phyloP scores from a whole-genome alignment of 2,888 invertebrate genomes.

The Andrena bicolor region DNA sequence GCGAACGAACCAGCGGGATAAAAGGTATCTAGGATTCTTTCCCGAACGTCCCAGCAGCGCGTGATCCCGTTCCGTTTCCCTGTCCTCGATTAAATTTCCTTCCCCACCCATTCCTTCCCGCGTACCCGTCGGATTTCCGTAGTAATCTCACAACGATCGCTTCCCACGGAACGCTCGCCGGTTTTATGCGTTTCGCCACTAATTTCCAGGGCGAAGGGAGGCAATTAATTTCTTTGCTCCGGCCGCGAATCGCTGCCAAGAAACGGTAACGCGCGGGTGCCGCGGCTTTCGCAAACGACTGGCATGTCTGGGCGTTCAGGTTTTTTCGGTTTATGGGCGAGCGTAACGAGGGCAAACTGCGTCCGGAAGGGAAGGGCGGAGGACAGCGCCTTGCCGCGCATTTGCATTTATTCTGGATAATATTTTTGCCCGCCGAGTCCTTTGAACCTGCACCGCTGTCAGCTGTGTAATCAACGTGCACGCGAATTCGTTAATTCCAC shows the following conservation, averaged over 20 bases:
- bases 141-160: slow-evolving; percentile 19
- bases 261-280: slow-evolving; percentile 19
- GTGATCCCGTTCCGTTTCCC: neutral
- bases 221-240: slow-evolving; percentile 37
- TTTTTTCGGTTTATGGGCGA: neutral
- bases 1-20: slow-evolving; percentile 27
- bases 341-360: slow-evolving; percentile 12
- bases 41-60: neutral
- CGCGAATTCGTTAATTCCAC: neutral
- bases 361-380: neutral
- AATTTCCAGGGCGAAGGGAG: slow-evolving; percentile 13
- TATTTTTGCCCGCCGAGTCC: neutral
- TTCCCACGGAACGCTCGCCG: neutral
- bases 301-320: neutral
- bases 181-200: slow-evolving; percentile 21
- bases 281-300: slow-evolving; percentile 12
- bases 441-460: neutral
- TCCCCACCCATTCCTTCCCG: too few species aligned
- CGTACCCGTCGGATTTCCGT: neutral
- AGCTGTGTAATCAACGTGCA: neutral
- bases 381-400: neutral
- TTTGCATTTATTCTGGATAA: slow-evolving; percentile 10
- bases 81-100: slow-evolving; percentile 21
- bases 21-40: slow-evolving; percentile 40
- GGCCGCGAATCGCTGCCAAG: neutral